Base-by-base conservation (phyloP, 2,888 invertebrate species). In the Philhelius pedissequus region DNA sequence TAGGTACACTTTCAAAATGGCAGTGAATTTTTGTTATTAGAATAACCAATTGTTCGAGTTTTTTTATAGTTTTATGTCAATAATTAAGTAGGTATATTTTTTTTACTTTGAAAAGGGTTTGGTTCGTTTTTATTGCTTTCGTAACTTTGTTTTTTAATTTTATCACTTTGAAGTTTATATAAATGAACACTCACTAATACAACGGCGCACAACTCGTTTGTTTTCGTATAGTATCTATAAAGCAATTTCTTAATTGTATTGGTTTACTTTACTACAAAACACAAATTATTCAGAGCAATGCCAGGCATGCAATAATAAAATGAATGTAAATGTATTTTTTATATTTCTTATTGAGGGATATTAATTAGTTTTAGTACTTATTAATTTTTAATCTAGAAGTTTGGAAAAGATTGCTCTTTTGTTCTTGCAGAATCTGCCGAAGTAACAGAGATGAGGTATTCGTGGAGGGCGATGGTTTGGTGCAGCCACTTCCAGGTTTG, bases 401-500 rank as follows among this genome's bases (percentile, higher is more conserved):
- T 80, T 38, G 80, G 27, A 35, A 84, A 69, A 40, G 91, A 64
- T 93, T 78, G 78, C 9, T 86, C 40, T 73, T 73, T 76, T 71
- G 76, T 80, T 69, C 68, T 74, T 82, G 95, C 94, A 92, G 95
- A 94, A 92, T 95, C 94, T 89, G 95, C 95, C 88, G 96, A 93
- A 87, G 95, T 95, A 89, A 96, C 94, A 88, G 96, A 94, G 92
- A 97, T 96, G 89, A 97, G 93, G 90, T 96, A 96, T 89, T 97
- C 96, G 94, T 97, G 97, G 83, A 97, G 94, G 89, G 95, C 95
- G 90, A 96, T 95, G 87, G 97, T 97, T 92, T 97, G 97, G 92
- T 97, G 97, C 92, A 97, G 93, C 97, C 97, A 97, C 97, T 97
- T 97, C 96, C 96, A 97, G 91, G 97, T 97, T 93, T 97, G 97